These are phyloP conservation scores for Propsilocerus akamusi DNA, from an alignment of 1,140 invertebrate species.

Conservation along the genomic window DNA sequence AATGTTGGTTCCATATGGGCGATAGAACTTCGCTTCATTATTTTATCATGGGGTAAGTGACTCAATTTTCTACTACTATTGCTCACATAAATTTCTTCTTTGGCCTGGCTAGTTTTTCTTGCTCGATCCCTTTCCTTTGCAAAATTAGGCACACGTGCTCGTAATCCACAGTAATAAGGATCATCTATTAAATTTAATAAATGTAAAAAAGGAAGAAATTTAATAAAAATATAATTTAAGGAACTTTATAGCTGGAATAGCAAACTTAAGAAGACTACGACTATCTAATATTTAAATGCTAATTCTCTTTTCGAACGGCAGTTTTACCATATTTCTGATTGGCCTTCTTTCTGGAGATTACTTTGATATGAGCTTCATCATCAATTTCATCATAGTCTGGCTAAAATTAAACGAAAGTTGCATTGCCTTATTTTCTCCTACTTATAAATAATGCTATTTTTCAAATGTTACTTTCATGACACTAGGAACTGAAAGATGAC, in stretches of 20 bases:
- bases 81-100: background rate
- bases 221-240: too few relatives aligned
- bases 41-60: background rate
- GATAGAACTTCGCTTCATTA: background rate
- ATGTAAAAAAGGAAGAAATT: too few relatives aligned
- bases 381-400: slow-evolving; percentile 1
- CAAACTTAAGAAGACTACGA: too few relatives aligned
- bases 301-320: too few relatives aligned
- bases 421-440: background rate
- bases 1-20: background rate
- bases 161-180: slow-evolving; percentile 80
- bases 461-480: background rate
- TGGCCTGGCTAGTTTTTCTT: background rate
- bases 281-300: too few relatives aligned
- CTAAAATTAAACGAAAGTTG: background rate
- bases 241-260: too few relatives aligned
- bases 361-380: background rate
- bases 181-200: slow-evolving; percentile 52
- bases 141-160: slow-evolving; percentile 82
- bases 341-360: background rate
- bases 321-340: background rate
- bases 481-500: too few relatives aligned
- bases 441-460: background rate
- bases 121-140: slow-evolving; percentile 34
- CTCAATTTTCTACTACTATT: background rate